A percentile compares a stretch with the other conserved stretches of the same genome.
phyloP scores from a whole-genome alignment of 30 jellyfish, hydroid and myxozoan species.

The Phacellophora camtschatica region DNA sequence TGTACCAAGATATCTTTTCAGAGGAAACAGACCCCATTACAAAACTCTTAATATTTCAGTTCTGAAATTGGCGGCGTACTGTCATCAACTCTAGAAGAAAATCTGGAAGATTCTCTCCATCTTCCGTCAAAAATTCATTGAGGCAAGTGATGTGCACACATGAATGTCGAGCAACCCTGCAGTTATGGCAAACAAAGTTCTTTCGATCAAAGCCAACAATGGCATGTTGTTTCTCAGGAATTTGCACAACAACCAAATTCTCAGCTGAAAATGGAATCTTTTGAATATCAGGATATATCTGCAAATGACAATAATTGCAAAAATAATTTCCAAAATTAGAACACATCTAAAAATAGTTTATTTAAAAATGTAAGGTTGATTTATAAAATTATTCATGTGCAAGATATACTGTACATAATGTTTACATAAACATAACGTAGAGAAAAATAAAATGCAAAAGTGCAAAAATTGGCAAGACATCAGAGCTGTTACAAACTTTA shows the following conservation, averaged over 20 bases:
- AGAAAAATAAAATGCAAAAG: too few species aligned
- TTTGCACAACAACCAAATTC: background rate
- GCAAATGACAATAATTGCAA: too few species aligned
- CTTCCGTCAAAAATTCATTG: background rate
- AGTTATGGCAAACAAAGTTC: background rate
- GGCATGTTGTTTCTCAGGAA: background rate
- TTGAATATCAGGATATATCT: constrained; percentile 3
- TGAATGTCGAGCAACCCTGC: background rate
- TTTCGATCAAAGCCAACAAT: constrained; percentile 23
- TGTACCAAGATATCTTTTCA: background rate
- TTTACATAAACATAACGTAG: too few species aligned
- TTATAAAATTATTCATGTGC: too few species aligned
- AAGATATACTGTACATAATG: too few species aligned
- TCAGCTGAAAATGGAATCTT: background rate
- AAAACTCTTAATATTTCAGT: background rate
- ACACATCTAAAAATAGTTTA: too few species aligned
- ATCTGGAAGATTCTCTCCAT: background rate
- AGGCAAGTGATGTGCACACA: constrained; percentile 1
- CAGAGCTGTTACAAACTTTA: too few species aligned
- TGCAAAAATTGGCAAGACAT: too few species aligned
- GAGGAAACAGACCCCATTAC: background rate
- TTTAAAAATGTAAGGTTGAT: too few species aligned
- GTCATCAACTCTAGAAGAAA: background rate
- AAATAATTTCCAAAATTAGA: too few species aligned
- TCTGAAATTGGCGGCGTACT: background rate